Conservation (phyloP, 2,113 vertebrate species). For the Paraplagusia blochii region DNA sequence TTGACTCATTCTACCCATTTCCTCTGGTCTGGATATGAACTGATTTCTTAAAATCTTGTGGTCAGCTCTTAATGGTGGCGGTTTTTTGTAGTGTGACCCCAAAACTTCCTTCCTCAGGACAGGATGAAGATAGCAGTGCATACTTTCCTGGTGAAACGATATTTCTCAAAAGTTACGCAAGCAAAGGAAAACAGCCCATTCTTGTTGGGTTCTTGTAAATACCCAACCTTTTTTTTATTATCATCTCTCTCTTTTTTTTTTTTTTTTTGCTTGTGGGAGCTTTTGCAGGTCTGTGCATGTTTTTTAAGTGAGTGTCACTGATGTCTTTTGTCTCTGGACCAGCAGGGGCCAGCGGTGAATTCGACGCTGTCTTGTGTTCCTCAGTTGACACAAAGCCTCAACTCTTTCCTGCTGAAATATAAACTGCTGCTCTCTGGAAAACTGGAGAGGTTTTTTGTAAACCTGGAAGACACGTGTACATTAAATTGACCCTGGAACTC, state of each 20-base stretch:
- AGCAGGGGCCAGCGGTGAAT: conserved; percentile 53
- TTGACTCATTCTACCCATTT: conserved; percentile 30
- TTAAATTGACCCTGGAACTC: conserved; percentile 17
- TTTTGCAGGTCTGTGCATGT: neutral
- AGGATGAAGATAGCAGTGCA: conserved; percentile 53
- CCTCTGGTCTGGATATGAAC: conserved; percentile 45
- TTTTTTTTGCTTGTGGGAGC: no score
- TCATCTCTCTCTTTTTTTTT: no score
- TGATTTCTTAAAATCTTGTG: conserved; percentile 52
- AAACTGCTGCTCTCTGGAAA: conserved; percentile 63
- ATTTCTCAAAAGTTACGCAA: conserved; percentile 9
- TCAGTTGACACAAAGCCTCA: conserved; percentile 49
- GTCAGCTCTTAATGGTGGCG: conserved; percentile 21
- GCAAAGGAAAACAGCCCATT: conserved; percentile 3
- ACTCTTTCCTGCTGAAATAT: conserved; percentile 51
- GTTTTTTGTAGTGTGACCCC: conserved; percentile 37
- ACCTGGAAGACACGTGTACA: conserved; percentile 49
- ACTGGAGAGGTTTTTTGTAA: conserved; percentile 63
- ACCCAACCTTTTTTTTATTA: no score
- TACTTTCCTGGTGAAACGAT: conserved; percentile 52
- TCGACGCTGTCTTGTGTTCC: conserved; percentile 55
- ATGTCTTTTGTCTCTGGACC: conserved; percentile 46
- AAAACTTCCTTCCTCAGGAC: conserved; percentile 69
- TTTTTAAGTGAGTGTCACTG: neutral
- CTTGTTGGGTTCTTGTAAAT: conserved; percentile 10